Conservation (phyloP, 2,797 vertebrate species). For the Acipenser oxyrinchus region DNA sequence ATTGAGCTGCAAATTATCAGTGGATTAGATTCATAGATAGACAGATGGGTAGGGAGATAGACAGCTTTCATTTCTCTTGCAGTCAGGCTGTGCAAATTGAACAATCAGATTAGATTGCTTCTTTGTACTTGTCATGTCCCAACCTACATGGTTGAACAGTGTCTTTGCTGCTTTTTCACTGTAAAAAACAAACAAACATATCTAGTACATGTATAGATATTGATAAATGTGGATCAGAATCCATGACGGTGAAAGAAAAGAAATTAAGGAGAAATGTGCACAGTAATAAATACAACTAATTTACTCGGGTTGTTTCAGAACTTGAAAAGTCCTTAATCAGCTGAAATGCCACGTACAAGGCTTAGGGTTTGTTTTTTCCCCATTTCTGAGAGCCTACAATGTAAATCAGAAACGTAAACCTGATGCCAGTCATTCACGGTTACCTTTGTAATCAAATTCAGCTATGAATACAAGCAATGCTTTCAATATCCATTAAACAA, state of each 20-base stretch:
- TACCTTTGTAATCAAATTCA: too few relatives aligned
- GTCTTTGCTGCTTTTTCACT: not conserved
- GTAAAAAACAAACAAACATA: not conserved
- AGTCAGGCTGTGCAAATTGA: constrained; percentile 3
- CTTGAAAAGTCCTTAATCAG: not conserved
- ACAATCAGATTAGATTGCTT: not conserved
- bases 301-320: not conserved
- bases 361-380: too few relatives aligned
- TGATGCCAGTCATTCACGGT: too few relatives aligned
- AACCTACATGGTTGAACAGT: not conserved
- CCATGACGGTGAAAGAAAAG: not conserved
- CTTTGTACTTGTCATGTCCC: not conserved
- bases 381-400: too few relatives aligned
- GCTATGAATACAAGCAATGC: too few relatives aligned
- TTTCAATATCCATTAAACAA: too few relatives aligned
- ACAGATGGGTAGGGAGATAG: not conserved
- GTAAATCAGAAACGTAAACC: too few relatives aligned
- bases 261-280: not conserved
- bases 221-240: not conserved
- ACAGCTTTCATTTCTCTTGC: constrained; percentile 2
- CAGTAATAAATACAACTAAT: not conserved
- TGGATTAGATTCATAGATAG: constrained; percentile 2
- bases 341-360: not conserved
- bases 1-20: not conserved
- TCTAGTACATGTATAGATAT: too few relatives aligned